Evolutionary conservation across 1,140 invertebrate species (phyloP).

Genomic region (Telenomus remus): DNA sequence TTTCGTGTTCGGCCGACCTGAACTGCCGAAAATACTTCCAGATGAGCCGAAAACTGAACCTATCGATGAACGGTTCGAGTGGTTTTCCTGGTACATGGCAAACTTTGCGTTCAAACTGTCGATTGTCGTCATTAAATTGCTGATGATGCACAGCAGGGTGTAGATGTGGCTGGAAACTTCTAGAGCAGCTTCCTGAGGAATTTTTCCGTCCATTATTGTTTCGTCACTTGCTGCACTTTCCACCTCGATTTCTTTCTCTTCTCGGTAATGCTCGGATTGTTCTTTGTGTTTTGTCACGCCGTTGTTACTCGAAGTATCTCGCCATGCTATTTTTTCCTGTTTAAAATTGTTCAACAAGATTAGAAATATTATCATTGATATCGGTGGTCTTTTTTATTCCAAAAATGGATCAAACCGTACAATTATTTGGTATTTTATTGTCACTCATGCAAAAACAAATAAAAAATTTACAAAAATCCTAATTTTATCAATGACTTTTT

Average conservation of each 20-base stretch:
- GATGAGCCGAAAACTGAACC: constrained; percentile 63
- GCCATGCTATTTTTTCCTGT: constrained; percentile 75
- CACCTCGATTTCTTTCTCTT: constrained; percentile 35
- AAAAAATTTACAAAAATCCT: too few relatives aligned
- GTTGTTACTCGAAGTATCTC: constrained; percentile 67
- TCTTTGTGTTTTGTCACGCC: constrained; percentile 48
- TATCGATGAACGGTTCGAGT: constrained; percentile 64
- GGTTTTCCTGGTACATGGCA: constrained; percentile 71
- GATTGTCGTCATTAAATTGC: constrained; percentile 89
- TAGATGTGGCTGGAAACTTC: constrained; percentile 88
- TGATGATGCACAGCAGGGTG: constrained; percentile 87
- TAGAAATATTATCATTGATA: too few relatives aligned
- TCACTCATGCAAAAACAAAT: too few relatives aligned
- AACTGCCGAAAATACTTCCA: constrained; percentile 64
- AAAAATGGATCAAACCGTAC: too few relatives aligned
- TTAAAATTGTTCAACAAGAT: constrained; percentile 13
- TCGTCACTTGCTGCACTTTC: constrained; percentile 25
- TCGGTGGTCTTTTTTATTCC: too few relatives aligned
- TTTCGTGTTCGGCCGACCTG: constrained; percentile 75
- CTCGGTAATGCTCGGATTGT: constrained; percentile 22
- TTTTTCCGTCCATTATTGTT: constrained; percentile 67
- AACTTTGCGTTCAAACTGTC: constrained; percentile 84
- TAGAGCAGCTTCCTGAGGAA: constrained; percentile 83
- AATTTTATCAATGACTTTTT: too few relatives aligned
- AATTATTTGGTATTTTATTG: too few relatives aligned